These are phyloP conservation scores for Percopsis omiscomaycus DNA, from an alignment of 2,797 vertebrate species.

Conservation along the genomic window DNA sequence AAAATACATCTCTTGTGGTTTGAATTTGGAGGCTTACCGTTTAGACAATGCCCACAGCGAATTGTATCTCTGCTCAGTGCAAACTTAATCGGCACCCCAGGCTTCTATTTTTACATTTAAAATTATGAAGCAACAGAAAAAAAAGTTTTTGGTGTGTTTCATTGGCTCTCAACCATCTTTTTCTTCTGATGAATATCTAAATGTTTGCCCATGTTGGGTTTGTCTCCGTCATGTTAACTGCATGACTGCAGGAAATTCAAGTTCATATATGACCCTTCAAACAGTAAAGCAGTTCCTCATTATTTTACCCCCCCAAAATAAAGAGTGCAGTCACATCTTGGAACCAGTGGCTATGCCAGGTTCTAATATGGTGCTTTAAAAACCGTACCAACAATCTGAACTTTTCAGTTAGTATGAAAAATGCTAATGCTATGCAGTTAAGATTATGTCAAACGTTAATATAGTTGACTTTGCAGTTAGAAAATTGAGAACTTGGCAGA, in stretches of 20 bases:
- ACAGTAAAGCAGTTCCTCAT: slow-evolving; percentile 32
- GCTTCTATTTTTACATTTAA: slow-evolving; percentile 56
- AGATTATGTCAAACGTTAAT: no score
- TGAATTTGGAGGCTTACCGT: slow-evolving; percentile 61
- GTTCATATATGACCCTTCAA: slow-evolving; percentile 45
- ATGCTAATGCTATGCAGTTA: no score
- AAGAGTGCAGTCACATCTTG: no score
- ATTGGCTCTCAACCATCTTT: slow-evolving; percentile 19
- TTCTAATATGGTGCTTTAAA: no score
- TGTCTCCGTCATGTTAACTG: slow-evolving; percentile 63
- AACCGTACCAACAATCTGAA: neutral
- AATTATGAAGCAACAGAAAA: slow-evolving; percentile 36
- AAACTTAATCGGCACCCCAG: slow-evolving; percentile 63
- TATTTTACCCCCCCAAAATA: neutral
- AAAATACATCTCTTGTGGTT: slow-evolving; percentile 50
- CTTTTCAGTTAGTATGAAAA: slow-evolving; percentile 8
- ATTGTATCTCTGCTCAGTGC: slow-evolving; percentile 66
- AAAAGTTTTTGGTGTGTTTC: slow-evolving; percentile 46
- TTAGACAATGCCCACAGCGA: slow-evolving; percentile 62
- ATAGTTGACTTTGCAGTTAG: neutral
- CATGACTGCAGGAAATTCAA: slow-evolving; percentile 63
- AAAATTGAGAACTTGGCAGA: no score
- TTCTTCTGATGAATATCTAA: slow-evolving; percentile 20
- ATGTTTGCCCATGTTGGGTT: slow-evolving; percentile 43
- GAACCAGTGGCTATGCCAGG: no score